Conservation (phyloP, 2,888 invertebrate genomes). For the Pterostichus madidus region DNA sequence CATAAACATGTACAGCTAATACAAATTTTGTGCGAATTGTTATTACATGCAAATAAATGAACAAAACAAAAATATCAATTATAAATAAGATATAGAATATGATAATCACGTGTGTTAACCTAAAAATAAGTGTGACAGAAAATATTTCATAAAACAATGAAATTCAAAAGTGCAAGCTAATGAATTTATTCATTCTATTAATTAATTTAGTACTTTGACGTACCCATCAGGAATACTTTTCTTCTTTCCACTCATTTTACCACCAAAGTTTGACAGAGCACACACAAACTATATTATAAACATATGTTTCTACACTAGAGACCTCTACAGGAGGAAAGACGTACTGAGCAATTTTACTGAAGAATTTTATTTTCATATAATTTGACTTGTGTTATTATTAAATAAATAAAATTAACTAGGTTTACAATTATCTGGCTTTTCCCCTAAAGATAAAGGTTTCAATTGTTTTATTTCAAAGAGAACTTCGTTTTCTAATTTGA, state of each 20-base stretch:
- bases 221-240: constrained; percentile 1
- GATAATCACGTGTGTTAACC: constrained; percentile 9
- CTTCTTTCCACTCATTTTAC: constrained; percentile 21
- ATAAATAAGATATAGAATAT: neutral
- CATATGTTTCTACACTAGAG: constrained; percentile 11
- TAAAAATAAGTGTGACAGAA: neutral
- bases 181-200: too few species aligned
- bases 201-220: constrained; percentile 15
- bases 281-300: constrained; percentile 8
- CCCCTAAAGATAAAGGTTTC: constrained; percentile 69
- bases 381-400: neutral
- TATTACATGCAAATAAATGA: neutral
- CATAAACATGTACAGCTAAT: neutral
- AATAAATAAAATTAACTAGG: constrained; percentile 73
- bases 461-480: constrained; percentile 74
- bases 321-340: constrained; percentile 11
- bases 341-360: neutral
- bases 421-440: constrained; percentile 74
- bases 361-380: neutral
- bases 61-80: neutral
- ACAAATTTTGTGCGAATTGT: neutral
- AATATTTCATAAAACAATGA: neutral
- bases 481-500: constrained; percentile 85
- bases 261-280: constrained; percentile 34
- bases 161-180: neutral